A percentile compares a stretch with the other conserved stretches of the same genome.
phyloP scores from a whole-genome alignment of 2,113 vertebrate species.

The Calyptommatus sinebrachiatus region DNA sequence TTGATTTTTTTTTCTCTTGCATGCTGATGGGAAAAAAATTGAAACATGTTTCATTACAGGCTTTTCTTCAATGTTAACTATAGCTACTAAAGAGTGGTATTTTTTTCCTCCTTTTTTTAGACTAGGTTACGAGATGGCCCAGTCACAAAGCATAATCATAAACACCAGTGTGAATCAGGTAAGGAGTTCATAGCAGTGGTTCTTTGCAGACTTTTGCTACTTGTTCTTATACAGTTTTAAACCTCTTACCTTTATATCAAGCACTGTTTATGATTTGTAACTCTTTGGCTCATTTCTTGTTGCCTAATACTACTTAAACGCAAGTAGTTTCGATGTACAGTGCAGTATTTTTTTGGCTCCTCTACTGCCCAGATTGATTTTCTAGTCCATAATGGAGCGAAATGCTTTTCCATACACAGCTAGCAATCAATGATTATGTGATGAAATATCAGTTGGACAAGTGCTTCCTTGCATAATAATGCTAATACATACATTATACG shows the following conservation, averaged over 20 bases:
- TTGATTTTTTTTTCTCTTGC: background rate
- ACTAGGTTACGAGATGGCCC: constrained; percentile 48
- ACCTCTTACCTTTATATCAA: background rate
- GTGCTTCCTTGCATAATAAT: background rate
- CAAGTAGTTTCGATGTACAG: no score
- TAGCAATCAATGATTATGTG: background rate
- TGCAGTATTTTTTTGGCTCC: background rate
- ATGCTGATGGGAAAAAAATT: background rate
- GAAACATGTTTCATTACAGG: background rate
- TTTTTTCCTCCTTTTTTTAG: constrained; percentile 7
- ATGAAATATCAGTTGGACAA: background rate
- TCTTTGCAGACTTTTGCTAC: background rate
- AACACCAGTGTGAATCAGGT: constrained; percentile 64
- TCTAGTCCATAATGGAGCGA: background rate
- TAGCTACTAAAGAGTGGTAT: background rate
- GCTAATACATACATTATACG: background rate
- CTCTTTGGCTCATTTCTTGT: background rate
- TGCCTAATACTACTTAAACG: background rate
- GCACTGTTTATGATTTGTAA: no score
- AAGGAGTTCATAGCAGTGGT: constrained; percentile 33
- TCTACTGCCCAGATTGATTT: background rate
- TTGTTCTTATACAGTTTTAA: background rate
- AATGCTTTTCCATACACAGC: background rate
- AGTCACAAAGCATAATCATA: constrained; percentile 51
- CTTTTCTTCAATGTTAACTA: background rate